Conservation (phyloP, 2,797 vertebrate genomes). For the Myotis daubentonii region DNA sequence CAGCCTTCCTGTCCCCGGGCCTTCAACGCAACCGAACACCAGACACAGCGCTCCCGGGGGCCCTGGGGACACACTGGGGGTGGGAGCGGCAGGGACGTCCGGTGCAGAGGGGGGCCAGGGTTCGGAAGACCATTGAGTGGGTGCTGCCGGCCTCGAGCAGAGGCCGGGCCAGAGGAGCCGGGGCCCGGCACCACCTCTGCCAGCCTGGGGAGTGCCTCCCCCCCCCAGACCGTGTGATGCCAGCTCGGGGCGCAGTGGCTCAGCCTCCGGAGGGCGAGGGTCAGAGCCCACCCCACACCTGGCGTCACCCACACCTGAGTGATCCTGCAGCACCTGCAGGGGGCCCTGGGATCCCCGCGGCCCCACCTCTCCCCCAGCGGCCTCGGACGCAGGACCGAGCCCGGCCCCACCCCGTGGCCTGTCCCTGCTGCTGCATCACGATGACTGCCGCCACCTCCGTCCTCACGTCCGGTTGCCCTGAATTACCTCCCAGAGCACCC, state of each 20-base stretch:
- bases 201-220: not conserved
- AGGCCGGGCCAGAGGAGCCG: not conserved
- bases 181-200: fast-evolving
- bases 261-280: not conserved
- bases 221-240: fast-evolving
- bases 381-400: too few relatives aligned
- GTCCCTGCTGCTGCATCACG: too few relatives aligned
- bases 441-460: too few relatives aligned
- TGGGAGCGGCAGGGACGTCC: not conserved
- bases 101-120: not conserved
- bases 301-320: not conserved
- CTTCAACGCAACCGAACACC: not conserved
- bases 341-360: not conserved
- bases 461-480: too few relatives aligned
- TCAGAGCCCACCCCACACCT: not conserved
- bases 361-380: not conserved
- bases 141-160: not conserved
- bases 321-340: too few relatives aligned
- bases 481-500: too few relatives aligned
- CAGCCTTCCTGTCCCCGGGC: fast-evolving
- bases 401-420: too few relatives aligned
- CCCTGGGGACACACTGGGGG: not conserved
- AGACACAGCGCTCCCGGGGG: not conserved
- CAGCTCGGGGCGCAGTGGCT: fast-evolving
- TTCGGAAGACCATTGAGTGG: not conserved